Conservation (phyloP, 1,140 invertebrate genomes). For the Drosophila pallidifrons region DNA sequence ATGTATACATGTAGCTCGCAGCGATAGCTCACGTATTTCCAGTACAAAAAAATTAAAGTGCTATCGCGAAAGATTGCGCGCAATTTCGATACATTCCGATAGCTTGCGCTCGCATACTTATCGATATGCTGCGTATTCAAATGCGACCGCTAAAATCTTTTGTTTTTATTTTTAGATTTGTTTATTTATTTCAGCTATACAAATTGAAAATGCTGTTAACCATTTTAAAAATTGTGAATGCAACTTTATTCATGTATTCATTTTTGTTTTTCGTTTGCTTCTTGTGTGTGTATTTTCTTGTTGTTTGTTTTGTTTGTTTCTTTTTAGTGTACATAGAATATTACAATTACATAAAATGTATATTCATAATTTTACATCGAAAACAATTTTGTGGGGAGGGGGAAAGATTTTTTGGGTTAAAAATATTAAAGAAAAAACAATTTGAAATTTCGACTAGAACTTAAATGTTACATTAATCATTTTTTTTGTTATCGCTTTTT, state of each 20-base stretch:
- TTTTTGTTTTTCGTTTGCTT: conserved; percentile 54
- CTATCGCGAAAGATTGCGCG: conserved; percentile 43
- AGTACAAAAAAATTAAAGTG: background rate
- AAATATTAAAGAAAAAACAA: conserved; percentile 60
- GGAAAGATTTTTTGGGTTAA: conserved; percentile 26
- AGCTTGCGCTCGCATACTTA: background rate
- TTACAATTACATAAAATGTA: conserved; percentile 73
- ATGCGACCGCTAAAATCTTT: background rate
- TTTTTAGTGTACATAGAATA: conserved; percentile 70
- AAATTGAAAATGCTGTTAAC: background rate
- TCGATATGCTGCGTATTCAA: background rate
- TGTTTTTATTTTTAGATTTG: background rate
- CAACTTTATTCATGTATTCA: conserved; percentile 84
- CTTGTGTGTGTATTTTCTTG: conserved; percentile 48
- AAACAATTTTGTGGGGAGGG: conserved; percentile 56
- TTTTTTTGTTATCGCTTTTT: conserved; percentile 25
- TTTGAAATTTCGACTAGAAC: conserved; percentile 85
- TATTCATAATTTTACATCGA: conserved; percentile 68
- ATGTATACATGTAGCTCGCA: conserved; percentile 18
- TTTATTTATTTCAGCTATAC: background rate
- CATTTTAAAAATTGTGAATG: conserved; percentile 79
- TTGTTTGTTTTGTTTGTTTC: conserved; percentile 54
- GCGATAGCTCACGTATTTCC: conserved; percentile 23
- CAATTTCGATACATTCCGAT: conserved; percentile 42
- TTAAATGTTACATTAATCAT: conserved; percentile 68